Base-by-base conservation (phyloP, 2,113 vertebrate genomes). In the Dromas ardeola region DNA sequence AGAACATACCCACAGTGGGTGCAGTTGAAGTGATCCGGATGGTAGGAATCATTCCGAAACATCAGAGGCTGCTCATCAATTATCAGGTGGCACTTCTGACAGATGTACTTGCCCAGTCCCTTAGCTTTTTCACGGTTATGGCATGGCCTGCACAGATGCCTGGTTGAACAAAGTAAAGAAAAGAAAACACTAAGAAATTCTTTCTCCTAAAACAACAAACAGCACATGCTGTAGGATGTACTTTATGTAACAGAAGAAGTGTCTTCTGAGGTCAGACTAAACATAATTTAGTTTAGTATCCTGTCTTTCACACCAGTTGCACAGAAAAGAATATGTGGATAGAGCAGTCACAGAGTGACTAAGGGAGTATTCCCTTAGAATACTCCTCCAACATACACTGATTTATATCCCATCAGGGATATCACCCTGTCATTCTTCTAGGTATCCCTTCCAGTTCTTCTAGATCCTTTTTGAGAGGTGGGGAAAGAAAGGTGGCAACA, bases 1-100 rank as follows among this genome's bases (percentile, higher is more conserved):
- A 30, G 20, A 66, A 97, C 98, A 10, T 96, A 98, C 98, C 98
- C 98, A 77, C 98, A 98, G 94, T 98, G 97, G 66, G 98, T 97
- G 85, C 98, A 98, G 96, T 88, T 98, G 97, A 98, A 98, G 94
- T 98, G 98, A 93, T 98, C 98, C 0, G 98, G 96, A 86, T 98
- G 98, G 90, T 98, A 98, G 43, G 98, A 97, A 13, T 98, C 98
- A 5, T 96, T 98, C 92, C 86, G 96, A 73, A 98, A 98, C 98
- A 98, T 97, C 86, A 98, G 97, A 50, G 98, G 98, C 86, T 98
- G 97, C 71, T 98, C 98, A 16, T 98, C 98, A 12, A 98, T 98
- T 80, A 98, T 98, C 95, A 98, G 82, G 88, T 98, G 98, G 81
- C 98, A 98, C 47, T 98, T 97, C 95, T 98, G 98, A 50, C 98